Percentiles rank a stretch among this genome's conserved stretches.
These are phyloP conservation scores for Macquaria australasica DNA, from an alignment of 2,113 vertebrate species.

Conservation along the genomic window DNA sequence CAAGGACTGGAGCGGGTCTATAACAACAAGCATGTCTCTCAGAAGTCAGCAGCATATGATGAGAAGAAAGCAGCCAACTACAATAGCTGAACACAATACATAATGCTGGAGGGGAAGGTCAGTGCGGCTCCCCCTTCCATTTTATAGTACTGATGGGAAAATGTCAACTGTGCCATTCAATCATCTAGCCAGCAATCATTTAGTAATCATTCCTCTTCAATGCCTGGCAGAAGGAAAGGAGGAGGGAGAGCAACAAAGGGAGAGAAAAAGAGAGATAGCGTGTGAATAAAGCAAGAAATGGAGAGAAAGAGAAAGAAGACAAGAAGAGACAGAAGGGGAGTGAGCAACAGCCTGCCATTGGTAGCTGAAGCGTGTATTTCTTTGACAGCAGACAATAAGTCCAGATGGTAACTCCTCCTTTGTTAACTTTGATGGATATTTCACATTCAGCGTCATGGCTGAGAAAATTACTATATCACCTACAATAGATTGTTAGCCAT, in stretches of 20 bases:
- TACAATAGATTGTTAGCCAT: conserved; percentile 53
- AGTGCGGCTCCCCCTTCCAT: conserved; percentile 25
- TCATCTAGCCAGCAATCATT: conserved; percentile 73
- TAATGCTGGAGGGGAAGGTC: conserved; percentile 47
- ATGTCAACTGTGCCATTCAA: conserved; percentile 72
- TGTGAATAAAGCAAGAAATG: conserved; percentile 53
- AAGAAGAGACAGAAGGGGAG: conserved; percentile 49
- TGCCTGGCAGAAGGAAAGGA: conserved; percentile 34
- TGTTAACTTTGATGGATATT: conserved; percentile 79
- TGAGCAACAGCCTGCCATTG: conserved; percentile 58
- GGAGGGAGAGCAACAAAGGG: conserved; percentile 47
- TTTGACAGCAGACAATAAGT: conserved; percentile 77
- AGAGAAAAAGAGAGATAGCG: conserved; percentile 15
- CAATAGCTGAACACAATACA: conserved; percentile 37
- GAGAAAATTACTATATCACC: conserved; percentile 61
- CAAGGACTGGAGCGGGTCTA: not conserved
- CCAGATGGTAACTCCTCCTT: conserved; percentile 75
- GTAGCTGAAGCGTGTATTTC: conserved; percentile 66
- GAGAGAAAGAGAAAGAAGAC: conserved; percentile 38
- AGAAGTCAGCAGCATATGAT: conserved; percentile 18
- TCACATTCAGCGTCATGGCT: conserved; percentile 60
- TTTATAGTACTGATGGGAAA: conserved; percentile 61
- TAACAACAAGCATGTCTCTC: conserved; percentile 24
- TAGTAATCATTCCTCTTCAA: conserved; percentile 73
- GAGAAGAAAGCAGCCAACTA: conserved; percentile 29